Evolutionary conservation across 2,888 invertebrate species (phyloP), one percentile per base, ranked within the genome.

Genomic region (Rhodophaea formosa): DNA sequence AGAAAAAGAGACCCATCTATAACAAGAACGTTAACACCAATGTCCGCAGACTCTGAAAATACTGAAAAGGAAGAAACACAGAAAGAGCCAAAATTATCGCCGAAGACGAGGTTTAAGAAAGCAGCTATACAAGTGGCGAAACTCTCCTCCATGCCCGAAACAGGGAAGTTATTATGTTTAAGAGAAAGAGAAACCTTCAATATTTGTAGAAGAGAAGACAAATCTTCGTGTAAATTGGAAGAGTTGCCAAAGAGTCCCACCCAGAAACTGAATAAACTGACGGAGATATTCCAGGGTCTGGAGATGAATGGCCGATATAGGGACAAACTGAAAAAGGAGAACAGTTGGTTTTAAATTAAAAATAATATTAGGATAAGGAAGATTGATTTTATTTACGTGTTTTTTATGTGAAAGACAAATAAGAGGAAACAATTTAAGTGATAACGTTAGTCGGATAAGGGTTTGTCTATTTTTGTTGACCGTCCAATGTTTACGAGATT

Each of bases 261-360:
- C 14, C 81, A 84, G 42, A 84, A 85, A 44, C 69, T 91, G 12
- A 80, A 84, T 55, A 83, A 88, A 56, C 67, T 92, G 0, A 82
- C 91, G 0, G 91, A 90, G 67, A 90, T 91, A 64, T 90, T 91
- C 57, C 88, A 91, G 73, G 79, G 71, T 51, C 71, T 91, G 8
- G 89, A 91, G 53, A 82, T 88, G 77, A 86, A 82, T 39, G 84
- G 86, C 7, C 76, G 84, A 35, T 80, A 84, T 59, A 79, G 83
- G 64, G 86, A 88, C 44, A 86, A 74, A 66, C 79, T 89, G 75
- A 91, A 84, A 77, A 91, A 82, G 67, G 91, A 84, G 64, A 86
- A 92, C 69, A 89, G 88, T 75, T 92, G 92, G 91, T 91, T 92
- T 71, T 92, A 77, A 71, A 42, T 60, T 51, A 16, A 16, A 55